Conservation (phyloP, 2,113 vertebrate genomes). For the Stigmatopora argus region DNA sequence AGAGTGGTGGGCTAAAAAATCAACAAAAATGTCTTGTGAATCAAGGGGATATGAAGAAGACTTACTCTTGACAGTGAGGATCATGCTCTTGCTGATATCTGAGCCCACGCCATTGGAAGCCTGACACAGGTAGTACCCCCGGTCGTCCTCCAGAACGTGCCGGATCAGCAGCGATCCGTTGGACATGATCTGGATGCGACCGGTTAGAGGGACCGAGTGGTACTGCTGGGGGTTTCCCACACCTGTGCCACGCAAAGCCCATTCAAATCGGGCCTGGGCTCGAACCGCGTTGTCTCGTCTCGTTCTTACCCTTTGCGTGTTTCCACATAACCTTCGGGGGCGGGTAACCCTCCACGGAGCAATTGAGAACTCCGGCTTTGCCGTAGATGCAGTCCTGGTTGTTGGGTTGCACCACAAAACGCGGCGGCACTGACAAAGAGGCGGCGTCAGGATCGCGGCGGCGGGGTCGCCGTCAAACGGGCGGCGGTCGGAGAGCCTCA, state of each 20-base stretch:
- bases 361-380: slow-evolving; percentile 93
- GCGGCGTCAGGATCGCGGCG: no score
- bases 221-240: slow-evolving; percentile 96
- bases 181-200: slow-evolving; percentile 95
- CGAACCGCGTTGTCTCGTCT: no score
- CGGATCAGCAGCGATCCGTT: slow-evolving; percentile 95
- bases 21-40: slow-evolving; percentile 20
- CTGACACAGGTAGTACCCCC: slow-evolving; percentile 96
- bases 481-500: slow-evolving; percentile 49
- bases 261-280: background rate
- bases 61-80: slow-evolving; percentile 97
- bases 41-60: slow-evolving; percentile 40
- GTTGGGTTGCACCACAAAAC: slow-evolving; percentile 96
- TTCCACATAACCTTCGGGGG: slow-evolving; percentile 99
- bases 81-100: slow-evolving; percentile 99
- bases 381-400: slow-evolving; percentile 98
- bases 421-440: slow-evolving; percentile 81
- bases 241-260: slow-evolving; percentile 60
- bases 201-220: slow-evolving; percentile 90
- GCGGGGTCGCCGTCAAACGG: no score
- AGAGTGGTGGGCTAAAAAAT: no score
- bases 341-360: slow-evolving; percentile 93
- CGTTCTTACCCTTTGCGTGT: slow-evolving; percentile 85
- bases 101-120: slow-evolving; percentile 98
- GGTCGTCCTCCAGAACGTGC: slow-evolving; percentile 93